A percentile compares a stretch with the other conserved stretches of the same genome.
Conservation (phyloP, 2,888 invertebrate genomes). For the Esperia sulphurella region DNA sequence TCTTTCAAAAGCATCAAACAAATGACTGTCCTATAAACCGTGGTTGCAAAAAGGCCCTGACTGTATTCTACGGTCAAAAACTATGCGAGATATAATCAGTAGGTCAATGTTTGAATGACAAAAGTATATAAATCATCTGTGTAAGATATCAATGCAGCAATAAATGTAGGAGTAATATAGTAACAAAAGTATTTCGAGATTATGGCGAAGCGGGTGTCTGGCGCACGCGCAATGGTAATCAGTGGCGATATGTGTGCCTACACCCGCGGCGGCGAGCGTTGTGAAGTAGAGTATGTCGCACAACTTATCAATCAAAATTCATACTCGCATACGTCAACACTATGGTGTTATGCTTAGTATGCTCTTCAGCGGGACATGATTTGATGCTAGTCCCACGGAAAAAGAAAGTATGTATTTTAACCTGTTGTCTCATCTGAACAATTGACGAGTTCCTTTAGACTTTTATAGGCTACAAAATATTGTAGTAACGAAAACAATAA, state of each 20-base stretch:
- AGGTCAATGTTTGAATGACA: conserved; percentile 52
- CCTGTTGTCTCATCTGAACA: no score
- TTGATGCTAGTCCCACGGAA: no score
- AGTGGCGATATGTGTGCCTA: neutral
- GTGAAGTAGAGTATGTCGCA: conserved; percentile 65
- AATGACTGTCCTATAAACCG: conserved; percentile 31
- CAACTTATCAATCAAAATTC: conserved; percentile 53
- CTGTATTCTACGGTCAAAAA: conserved; percentile 25
- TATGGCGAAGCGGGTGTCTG: conserved; percentile 29
- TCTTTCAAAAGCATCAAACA: conserved; percentile 32
- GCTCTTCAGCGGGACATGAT: no score
- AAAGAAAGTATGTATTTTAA: no score
- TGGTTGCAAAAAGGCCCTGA: conserved; percentile 33
- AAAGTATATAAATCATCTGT: conserved; percentile 59
- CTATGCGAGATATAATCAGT: conserved; percentile 40
- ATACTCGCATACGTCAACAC: no score
- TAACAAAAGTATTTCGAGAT: conserved; percentile 55
- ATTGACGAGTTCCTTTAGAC: no score
- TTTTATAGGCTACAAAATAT: no score
- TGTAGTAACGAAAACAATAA: no score
- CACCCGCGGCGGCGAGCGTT: conserved; percentile 29
- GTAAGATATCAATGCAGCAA: conserved; percentile 56
- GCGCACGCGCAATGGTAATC: conserved; percentile 15
- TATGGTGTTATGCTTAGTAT: no score
- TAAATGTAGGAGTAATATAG: conserved; percentile 42